Conservation (phyloP, 2,113 vertebrate genomes). For the Oncorhynchus keta region DNA sequence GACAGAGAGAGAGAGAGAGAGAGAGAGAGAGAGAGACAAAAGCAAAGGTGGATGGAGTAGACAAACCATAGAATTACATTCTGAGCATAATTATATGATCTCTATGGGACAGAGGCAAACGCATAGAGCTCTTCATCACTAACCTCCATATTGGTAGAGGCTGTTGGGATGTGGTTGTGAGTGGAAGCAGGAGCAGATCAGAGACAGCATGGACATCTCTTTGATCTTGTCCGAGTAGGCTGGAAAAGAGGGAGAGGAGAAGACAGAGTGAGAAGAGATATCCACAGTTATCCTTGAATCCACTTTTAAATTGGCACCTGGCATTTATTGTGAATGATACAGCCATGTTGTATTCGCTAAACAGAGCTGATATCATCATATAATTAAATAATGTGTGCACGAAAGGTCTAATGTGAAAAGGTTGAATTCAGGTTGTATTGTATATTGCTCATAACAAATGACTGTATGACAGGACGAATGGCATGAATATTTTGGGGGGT, state of each 20-base stretch:
- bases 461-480: too few relatives aligned
- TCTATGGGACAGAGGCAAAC: too few relatives aligned
- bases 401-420: too few relatives aligned
- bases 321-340: neutral
- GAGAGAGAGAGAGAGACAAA: neutral
- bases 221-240: conserved; percentile 95
- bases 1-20: too few relatives aligned
- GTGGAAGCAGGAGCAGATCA: conserved; percentile 90
- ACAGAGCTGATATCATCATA: neutral
- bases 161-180: conserved; percentile 83
- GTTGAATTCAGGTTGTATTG: too few relatives aligned
- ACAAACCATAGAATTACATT: too few relatives aligned
- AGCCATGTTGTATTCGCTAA: neutral
- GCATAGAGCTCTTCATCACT: conserved; percentile 8
- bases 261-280: neutral
- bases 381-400: neutral
- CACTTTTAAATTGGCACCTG: neutral
- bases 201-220: conserved; percentile 86
- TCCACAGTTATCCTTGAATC: neutral
- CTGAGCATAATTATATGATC: too few relatives aligned
- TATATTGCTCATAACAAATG: too few relatives aligned
- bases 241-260: conserved; percentile 67
- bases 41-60: too few relatives aligned
- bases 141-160: conserved; percentile 86
- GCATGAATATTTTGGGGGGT: too few relatives aligned